Conservation (phyloP, 2,113 vertebrate genomes). For the Amazona guildingii region DNA sequence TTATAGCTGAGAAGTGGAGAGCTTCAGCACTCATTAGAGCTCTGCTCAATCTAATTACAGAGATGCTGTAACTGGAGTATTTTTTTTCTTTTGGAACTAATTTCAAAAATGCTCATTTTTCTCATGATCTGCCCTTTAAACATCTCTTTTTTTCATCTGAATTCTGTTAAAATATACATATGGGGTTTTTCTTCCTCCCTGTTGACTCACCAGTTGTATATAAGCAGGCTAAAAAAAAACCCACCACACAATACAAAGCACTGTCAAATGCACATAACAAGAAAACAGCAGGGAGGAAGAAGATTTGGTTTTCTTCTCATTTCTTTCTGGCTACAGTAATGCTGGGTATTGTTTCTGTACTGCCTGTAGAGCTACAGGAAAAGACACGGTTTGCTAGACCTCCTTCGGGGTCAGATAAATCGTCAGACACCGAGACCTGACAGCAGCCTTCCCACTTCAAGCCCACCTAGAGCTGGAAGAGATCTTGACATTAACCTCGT, state of each 20-base stretch:
- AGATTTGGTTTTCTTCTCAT: background rate
- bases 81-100: background rate
- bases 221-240: background rate
- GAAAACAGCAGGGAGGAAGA: background rate
- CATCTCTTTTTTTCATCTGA: background rate
- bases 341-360: background rate
- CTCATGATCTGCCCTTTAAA: background rate
- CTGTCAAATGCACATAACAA: conserved; percentile 8
- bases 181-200: background rate
- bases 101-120: conserved; percentile 24
- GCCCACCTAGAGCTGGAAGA: background rate
- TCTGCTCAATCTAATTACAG: background rate
- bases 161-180: conserved; percentile 16
- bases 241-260: background rate
- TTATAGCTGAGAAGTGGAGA: background rate
- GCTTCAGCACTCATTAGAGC: background rate
- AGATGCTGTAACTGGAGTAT: background rate
- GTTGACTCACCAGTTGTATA: conserved; percentile 36
- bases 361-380: background rate
- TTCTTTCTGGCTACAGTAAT: background rate
- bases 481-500: background rate
- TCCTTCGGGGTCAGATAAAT: background rate
- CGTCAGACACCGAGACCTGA: background rate
- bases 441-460: background rate
- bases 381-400: rapidly evolving